A percentile compares a stretch with the other conserved stretches of the same genome.
These are phyloP conservation scores for Aricia agestis DNA, from an alignment of 1,140 invertebrate species.

Conservation along the genomic window DNA sequence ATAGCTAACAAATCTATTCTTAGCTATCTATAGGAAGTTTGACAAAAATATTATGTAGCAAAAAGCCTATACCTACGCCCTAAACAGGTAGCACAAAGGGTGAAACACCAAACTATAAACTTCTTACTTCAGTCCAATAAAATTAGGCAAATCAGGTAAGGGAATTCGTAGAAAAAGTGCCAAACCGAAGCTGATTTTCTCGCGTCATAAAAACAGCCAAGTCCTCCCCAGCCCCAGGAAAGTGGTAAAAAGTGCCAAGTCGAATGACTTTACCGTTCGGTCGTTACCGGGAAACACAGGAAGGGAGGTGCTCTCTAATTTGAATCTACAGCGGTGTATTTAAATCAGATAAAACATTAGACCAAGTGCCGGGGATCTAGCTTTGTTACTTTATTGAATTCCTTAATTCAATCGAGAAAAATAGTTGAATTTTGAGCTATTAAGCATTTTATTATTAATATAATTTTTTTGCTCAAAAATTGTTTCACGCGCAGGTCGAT, in stretches of 20 bases:
- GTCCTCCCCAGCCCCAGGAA: conserved; percentile 63
- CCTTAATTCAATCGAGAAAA: no score
- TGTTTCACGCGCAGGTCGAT: no score
- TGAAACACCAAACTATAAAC: no score
- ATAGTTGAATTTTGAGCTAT: no score
- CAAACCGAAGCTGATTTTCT: conserved; percentile 23
- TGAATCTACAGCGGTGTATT: conserved; percentile 49
- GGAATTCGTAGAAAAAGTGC: background rate
- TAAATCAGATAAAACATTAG: conserved; percentile 9
- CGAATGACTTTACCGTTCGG: conserved; percentile 65
- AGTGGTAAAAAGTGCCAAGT: conserved; percentile 68
- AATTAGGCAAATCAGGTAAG: conserved; percentile 18
- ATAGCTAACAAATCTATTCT: no score
- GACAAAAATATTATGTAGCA: no score
- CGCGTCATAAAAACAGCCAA: conserved; percentile 51
- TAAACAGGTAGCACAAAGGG: no score
- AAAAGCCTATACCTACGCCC: no score
- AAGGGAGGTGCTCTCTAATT: conserved; percentile 70
- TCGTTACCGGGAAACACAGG: conserved; percentile 63
- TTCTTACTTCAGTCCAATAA: background rate
- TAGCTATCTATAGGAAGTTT: no score
- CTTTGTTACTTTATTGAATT: background rate
- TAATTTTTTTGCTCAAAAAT: no score
- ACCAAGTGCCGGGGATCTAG: background rate
- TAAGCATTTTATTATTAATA: no score